Evolutionary conservation across 2,888 invertebrate species (phyloP), one percentile per base, ranked within the genome.

Genomic region (Lamproptera curius): DNA sequence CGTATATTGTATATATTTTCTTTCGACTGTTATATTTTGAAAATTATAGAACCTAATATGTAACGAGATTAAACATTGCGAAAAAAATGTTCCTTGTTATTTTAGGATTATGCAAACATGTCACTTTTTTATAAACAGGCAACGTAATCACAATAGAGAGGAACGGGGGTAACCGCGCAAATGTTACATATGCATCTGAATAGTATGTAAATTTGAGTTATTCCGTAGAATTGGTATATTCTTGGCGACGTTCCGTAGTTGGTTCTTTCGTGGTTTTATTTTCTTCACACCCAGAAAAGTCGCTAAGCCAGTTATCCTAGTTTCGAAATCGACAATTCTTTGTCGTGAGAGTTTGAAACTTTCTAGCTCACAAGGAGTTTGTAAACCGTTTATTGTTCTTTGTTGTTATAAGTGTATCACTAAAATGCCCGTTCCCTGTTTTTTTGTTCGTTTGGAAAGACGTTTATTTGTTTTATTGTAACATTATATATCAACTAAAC

Each of bases 351-450:
- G 35, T 35, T 48, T 13, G 26, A 35, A 49, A 26, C 17, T 49
- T 35, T 16, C 26, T 11, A 49, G 40, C 35, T 43, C 26, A 13
- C 9, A 23, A 16, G 33, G 43, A 49, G 43, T 49, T 43, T 35
- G 43, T 49, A 49, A 43, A 49, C 49, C 49, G 49, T 49, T 49
- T 49, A 49, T 43, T 23, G 40, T 17, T 40, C 26, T 49, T 35
- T 40, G n/a, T 15, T 14, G 40, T 43, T 28, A 49, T 49, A 43
- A 43, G 26, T 28, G 39, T 35, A 26, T 35, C 42, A 43, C 43
- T 35, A 35, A 40, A 15, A 42, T 10, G 16, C 26, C 16, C 36
- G n/a, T n/a, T n/a, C n/a, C n/a, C n/a, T n/a, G n/a, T n/a, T n/a
- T n/a, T n/a, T n/a, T n/a, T n/a, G n/a, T n/a, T n/a, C n/a, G n/a